Percentiles rank a stretch among this genome's conserved stretches.
These are phyloP conservation scores for Pentalonia nigronervosa DNA, from an alignment of 1,140 invertebrate species.

Conservation along the genomic window DNA sequence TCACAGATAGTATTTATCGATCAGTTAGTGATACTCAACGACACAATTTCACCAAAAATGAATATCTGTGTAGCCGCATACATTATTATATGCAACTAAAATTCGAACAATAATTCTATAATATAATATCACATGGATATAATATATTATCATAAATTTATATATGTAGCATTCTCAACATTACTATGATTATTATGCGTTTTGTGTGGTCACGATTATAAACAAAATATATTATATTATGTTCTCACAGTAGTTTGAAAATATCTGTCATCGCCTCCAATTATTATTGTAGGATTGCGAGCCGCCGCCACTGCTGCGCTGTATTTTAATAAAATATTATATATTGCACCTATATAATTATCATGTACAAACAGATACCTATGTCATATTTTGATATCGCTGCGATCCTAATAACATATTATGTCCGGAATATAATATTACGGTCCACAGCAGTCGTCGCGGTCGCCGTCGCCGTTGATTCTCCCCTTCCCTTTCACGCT, in stretches of 20 bases:
- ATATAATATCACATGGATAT: background rate
- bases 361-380: background rate
- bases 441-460: too few relatives aligned
- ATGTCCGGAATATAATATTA: background rate
- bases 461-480: background rate
- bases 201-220: background rate
- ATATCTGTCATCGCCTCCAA: background rate
- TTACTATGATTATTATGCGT: background rate
- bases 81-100: background rate
- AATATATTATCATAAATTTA: background rate
- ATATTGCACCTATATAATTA: background rate
- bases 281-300: background rate
- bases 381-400: background rate
- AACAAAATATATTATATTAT: background rate
- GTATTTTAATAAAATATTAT: too few relatives aligned
- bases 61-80: background rate
- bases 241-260: background rate
- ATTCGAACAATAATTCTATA: background rate
- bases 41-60: background rate
- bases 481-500: slow-evolving; percentile 1
- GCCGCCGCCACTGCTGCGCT: too few relatives aligned
- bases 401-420: background rate
- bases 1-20: too few relatives aligned
- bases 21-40: too few relatives aligned
- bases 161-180: background rate